A percentile compares a stretch with the other conserved stretches of the same genome.
phyloP scores from a whole-genome alignment of 1,140 invertebrate species.

The Leptopilina clavipes region DNA sequence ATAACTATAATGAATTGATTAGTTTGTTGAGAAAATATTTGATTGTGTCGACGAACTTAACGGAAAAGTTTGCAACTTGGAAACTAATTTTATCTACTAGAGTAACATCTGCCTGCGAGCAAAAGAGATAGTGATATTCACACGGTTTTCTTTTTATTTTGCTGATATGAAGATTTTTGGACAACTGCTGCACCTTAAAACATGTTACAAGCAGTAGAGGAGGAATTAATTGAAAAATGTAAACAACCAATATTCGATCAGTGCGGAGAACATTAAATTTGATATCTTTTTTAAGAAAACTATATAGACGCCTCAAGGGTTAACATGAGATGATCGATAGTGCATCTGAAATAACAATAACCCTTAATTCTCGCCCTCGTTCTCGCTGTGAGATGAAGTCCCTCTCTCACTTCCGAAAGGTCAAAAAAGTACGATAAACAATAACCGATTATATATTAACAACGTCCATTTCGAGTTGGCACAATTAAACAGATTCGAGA shows the following conservation, averaged over 20 bases:
- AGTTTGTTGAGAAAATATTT: no score
- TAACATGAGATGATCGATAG: conserved; percentile 14
- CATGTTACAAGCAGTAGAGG: no score
- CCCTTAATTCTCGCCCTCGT: conserved; percentile 36
- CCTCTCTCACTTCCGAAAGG: conserved; percentile 48
- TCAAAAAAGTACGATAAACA: conserved; percentile 57
- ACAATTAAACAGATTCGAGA: conserved; percentile 57
- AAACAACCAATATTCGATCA: neutral
- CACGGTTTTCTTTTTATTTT: no score
- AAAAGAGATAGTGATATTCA: no score
- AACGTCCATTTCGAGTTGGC: conserved; percentile 49
- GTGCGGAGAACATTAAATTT: neutral
- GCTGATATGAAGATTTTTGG: no score
- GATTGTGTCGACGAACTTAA: no score
- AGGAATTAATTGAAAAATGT: no score
- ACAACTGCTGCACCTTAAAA: no score
- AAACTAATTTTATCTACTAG: no score
- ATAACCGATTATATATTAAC: conserved; percentile 44
- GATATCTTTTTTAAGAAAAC: neutral
- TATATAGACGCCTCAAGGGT: neutral
- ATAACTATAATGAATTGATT: no score
- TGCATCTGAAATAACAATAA: conserved; percentile 13
- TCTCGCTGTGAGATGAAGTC: conserved; percentile 44
- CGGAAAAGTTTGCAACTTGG: no score
- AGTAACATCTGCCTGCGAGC: no score